These are phyloP conservation scores for Threskiornis aethiopicus DNA, from an alignment of 2,797 vertebrate species.

Conservation along the genomic window DNA sequence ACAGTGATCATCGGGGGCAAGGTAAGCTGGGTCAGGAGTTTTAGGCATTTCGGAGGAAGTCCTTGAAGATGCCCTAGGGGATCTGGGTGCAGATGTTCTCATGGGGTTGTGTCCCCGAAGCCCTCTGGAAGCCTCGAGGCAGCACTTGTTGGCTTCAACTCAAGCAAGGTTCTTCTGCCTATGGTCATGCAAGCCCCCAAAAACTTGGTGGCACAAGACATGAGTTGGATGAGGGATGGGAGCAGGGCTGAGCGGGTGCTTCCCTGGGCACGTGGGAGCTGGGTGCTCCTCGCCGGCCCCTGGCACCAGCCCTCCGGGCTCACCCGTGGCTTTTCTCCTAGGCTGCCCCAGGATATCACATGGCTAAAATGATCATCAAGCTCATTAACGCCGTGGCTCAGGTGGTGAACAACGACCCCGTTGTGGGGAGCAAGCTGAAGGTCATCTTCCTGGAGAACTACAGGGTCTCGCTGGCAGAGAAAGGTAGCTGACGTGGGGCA, in stretches of 20 bases:
- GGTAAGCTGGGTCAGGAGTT: conserved; percentile 67
- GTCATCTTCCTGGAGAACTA: conserved; percentile 97
- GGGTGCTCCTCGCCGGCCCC: background rate
- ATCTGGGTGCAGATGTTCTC: background rate
- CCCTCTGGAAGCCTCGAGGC: background rate
- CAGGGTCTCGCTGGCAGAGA: conserved; percentile 95
- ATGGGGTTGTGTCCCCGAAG: rapidly evolving
- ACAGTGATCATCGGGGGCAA: conserved; percentile 97
- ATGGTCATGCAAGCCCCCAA: background rate
- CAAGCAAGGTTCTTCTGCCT: background rate
- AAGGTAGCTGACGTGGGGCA: conserved; percentile 75
- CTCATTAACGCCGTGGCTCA: conserved; percentile 90
- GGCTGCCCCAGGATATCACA: conserved; percentile 97
- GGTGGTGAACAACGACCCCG: conserved; percentile 89
- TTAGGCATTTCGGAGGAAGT: background rate
- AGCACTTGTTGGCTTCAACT: background rate
- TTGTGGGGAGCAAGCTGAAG: conserved; percentile 89
- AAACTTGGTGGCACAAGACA: rapidly evolving
- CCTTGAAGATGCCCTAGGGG: background rate
- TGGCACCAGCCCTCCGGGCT: background rate
- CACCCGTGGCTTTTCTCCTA: conserved; percentile 40
- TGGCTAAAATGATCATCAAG: conserved; percentile 96
- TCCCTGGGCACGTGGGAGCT: background rate
- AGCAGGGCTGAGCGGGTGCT: background rate
- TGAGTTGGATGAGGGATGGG: background rate